Conservation (phyloP, 2,797 vertebrate genomes). For the Periophthalmus magnuspinnatus region DNA sequence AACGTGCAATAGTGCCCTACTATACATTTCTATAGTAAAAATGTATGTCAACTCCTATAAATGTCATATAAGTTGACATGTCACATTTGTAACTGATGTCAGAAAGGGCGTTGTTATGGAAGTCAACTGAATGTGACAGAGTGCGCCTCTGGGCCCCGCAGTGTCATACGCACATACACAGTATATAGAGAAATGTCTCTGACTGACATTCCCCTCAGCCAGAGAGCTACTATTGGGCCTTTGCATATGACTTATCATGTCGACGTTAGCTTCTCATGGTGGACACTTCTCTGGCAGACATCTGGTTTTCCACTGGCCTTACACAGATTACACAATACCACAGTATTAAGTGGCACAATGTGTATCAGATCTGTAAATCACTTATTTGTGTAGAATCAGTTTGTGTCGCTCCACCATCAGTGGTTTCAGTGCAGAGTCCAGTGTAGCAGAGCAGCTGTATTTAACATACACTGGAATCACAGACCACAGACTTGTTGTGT, state of each 20-base stretch:
- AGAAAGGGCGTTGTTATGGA: constrained; percentile 1
- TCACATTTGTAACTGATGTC: constrained; percentile 27
- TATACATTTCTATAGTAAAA: background rate
- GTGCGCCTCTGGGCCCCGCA: constrained; percentile 23
- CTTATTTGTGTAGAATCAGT: background rate
- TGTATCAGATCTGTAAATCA: background rate
- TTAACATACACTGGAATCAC: constrained; percentile 19
- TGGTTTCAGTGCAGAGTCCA: background rate
- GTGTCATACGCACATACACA: constrained; percentile 29
- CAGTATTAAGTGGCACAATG: background rate
- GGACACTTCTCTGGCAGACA: background rate
- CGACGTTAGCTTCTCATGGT: constrained; percentile 31
- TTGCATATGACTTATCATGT: constrained; percentile 35
- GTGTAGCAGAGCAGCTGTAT: background rate
- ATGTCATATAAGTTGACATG: constrained; percentile 24
- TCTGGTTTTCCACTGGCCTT: background rate
- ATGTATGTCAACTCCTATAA: background rate
- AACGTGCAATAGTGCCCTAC: background rate
- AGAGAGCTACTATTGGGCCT: constrained; percentile 21
- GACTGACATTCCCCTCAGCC: constrained; percentile 49
- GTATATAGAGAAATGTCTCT: constrained; percentile 19
- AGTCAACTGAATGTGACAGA: constrained; percentile 39
- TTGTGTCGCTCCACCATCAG: background rate
- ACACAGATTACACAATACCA: constrained; percentile 3
- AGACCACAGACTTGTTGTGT: background rate